phyloP scores from a whole-genome alignment of 2,888 invertebrate genomes.

The Agriopis aurantiaria region DNA sequence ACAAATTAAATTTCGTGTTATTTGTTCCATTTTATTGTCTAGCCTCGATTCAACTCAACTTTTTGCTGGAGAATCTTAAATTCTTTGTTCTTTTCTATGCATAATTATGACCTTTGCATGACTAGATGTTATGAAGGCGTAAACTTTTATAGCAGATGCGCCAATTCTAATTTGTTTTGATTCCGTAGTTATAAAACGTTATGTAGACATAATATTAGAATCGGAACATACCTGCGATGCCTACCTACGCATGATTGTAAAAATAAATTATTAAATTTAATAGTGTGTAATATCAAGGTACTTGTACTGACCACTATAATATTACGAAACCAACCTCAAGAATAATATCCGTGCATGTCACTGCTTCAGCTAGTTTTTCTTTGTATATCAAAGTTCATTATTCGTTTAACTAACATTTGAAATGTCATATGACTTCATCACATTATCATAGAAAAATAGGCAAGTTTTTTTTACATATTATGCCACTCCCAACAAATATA shows the following conservation, averaged over 20 bases:
- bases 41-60: slow-evolving; percentile 5
- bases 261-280: too few relatives aligned
- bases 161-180: too few relatives aligned
- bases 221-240: too few relatives aligned
- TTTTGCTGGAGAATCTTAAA: slow-evolving; percentile 11
- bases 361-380: slow-evolving; percentile 25
- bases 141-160: too few relatives aligned
- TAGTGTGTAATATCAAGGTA: background rate
- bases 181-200: too few relatives aligned
- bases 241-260: too few relatives aligned
- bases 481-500: slow-evolving; percentile 69
- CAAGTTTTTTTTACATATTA: slow-evolving; percentile 35
- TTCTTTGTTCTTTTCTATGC: slow-evolving; percentile 15
- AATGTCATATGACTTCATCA: slow-evolving; percentile 72
- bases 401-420: slow-evolving; percentile 50
- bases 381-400: slow-evolving; percentile 41
- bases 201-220: too few relatives aligned
- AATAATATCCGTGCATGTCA: slow-evolving; percentile 21
- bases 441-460: slow-evolving; percentile 61
- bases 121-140: background rate
- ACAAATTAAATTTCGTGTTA: slow-evolving; percentile 29
- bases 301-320: background rate
- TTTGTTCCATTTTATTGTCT: slow-evolving; percentile 26
- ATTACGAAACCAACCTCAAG: background rate
- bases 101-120: slow-evolving; percentile 11